These are phyloP conservation scores for Caenorhabditis briggsae DNA, from an alignment of 1,140 invertebrate genomes.

Conservation along the genomic window DNA sequence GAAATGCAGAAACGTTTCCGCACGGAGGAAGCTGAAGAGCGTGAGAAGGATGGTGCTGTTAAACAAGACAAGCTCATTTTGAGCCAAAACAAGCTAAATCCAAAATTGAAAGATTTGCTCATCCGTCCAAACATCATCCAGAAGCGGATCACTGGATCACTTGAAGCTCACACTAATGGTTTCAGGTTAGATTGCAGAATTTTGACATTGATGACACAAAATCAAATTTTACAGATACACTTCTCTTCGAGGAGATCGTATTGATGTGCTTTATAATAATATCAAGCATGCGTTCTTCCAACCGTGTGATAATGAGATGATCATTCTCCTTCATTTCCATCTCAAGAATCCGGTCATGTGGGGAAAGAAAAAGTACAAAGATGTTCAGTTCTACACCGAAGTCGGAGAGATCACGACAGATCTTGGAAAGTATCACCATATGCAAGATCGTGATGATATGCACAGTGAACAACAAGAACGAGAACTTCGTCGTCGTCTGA, in stretches of 20 bases:
- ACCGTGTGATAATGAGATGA: constrained; percentile 99
- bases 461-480: constrained; percentile 95
- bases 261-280: constrained; percentile 99
- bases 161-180: constrained; percentile 97
- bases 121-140: constrained; percentile 98
- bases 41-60: constrained; percentile 94
- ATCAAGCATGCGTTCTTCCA: constrained; percentile 99
- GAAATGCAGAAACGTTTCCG: constrained; percentile 99
- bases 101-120: constrained; percentile 97
- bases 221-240: constrained; percentile 88
- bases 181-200: constrained; percentile 57
- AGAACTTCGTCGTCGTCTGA: constrained; percentile 94
- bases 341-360: constrained; percentile 99
- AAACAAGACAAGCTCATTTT: constrained; percentile 98
- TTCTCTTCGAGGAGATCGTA: constrained; percentile 96
- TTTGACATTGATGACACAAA: constrained; percentile 24
- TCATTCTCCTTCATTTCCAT: constrained; percentile 98
- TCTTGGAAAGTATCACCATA: constrained; percentile 98
- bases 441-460: constrained; percentile 98
- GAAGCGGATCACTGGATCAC: constrained; percentile 90
- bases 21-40: constrained; percentile 96
- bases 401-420: constrained; percentile 99
- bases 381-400: constrained; percentile 94
- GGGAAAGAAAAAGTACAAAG: constrained; percentile 94
- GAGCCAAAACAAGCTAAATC: constrained; percentile 93